Evolutionary conservation across 2,113 vertebrate species (phyloP).

Genomic region (Melanotaenia duboulayi): DNA sequence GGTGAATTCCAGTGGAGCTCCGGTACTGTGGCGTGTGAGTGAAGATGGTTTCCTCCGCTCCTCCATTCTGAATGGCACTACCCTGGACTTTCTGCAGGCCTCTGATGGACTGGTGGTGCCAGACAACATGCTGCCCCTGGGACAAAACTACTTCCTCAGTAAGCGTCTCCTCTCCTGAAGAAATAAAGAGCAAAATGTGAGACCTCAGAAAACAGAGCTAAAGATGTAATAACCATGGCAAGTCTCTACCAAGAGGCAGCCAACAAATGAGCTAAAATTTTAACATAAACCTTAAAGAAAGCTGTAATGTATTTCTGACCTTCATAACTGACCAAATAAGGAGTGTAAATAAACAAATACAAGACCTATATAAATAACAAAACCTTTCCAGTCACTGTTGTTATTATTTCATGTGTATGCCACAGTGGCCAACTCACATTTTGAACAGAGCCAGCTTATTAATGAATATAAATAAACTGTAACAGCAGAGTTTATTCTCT

Average conservation of each 20-base stretch:
- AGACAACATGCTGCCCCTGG: slow-evolving; percentile 88
- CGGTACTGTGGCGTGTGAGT: slow-evolving; percentile 92
- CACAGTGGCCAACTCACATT: slow-evolving; percentile 20
- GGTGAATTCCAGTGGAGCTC: slow-evolving; percentile 89
- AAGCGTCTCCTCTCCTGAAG: slow-evolving; percentile 54
- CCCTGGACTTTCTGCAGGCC: slow-evolving; percentile 88
- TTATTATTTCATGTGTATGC: slow-evolving; percentile 2
- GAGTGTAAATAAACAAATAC: background rate
- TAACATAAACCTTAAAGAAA: too few species aligned
- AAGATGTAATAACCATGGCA: background rate
- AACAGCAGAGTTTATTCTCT: slow-evolving; percentile 46
- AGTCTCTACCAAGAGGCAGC: too few species aligned
- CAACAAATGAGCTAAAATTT: too few species aligned
- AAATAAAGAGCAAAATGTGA: background rate
- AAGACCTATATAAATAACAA: background rate
- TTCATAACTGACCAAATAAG: background rate
- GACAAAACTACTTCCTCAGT: slow-evolving; percentile 97
- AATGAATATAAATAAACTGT: slow-evolving; percentile 48
- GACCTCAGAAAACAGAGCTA: background rate
- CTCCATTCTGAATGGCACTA: slow-evolving; percentile 90
- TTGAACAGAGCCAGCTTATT: slow-evolving; percentile 27
- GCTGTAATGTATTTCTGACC: background rate
- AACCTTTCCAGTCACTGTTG: background rate
- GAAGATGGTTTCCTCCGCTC: slow-evolving; percentile 89
- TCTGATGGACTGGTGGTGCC: slow-evolving; percentile 89